These are phyloP conservation scores for Gymnosoma rotundatum DNA, from an alignment of 2,888 invertebrate genomes.

Conservation along the genomic window DNA sequence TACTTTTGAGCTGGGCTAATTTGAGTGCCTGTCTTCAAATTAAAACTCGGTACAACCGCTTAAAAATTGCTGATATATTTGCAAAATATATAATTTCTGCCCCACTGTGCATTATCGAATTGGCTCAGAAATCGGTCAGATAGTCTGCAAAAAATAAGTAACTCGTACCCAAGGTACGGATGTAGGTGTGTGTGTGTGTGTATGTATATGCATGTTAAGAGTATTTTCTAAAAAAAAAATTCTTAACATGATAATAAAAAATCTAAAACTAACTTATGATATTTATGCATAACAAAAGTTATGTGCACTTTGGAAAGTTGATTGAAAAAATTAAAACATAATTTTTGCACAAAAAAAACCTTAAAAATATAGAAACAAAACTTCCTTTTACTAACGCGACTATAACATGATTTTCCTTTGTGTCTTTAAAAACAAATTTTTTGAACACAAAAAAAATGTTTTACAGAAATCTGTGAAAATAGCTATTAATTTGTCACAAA, in stretches of 20 bases:
- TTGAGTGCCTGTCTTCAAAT: too few species aligned
- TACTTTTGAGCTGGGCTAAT: too few species aligned
- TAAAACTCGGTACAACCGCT: too few species aligned
- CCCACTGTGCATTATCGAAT: too few species aligned
- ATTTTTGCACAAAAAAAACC: neutral
- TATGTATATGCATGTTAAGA: too few species aligned
- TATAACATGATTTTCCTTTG: constrained; percentile 13
- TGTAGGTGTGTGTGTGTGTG: too few species aligned
- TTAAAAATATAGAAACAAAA: neutral
- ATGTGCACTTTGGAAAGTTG: neutral
- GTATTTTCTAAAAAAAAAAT: too few species aligned
- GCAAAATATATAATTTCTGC: too few species aligned
- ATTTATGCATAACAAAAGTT: constrained; percentile 4
- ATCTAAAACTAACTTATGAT: neutral
- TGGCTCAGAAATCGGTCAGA: too few species aligned
- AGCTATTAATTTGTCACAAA: constrained; percentile 66
- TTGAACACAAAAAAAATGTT: constrained; percentile 1
- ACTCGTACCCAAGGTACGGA: too few species aligned
- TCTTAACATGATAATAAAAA: neutral
- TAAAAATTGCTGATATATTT: too few species aligned
- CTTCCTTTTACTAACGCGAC: constrained; percentile 1
- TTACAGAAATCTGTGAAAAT: constrained; percentile 40
- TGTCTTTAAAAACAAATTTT: constrained; percentile 2
- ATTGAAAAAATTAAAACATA: constrained; percentile 3
- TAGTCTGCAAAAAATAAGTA: too few species aligned